These are phyloP conservation scores for Hydrochoerus hydrochaeris DNA, from an alignment of 2,113 vertebrate species.

Conservation along the genomic window DNA sequence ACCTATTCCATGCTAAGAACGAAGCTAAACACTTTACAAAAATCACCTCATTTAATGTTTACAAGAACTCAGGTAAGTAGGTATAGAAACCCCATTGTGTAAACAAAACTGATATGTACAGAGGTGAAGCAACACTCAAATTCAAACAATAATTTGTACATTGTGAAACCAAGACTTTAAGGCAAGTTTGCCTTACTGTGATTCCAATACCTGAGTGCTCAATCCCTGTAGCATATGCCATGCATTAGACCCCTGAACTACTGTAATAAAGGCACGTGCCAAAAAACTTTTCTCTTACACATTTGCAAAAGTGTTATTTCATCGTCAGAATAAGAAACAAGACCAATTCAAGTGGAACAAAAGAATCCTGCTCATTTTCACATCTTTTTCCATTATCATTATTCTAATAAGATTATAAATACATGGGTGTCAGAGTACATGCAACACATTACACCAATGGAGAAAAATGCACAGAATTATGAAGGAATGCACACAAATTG, in stretches of 20 bases:
- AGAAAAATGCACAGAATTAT: slow-evolving; percentile 77
- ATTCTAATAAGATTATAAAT: slow-evolving; percentile 69
- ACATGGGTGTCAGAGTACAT: slow-evolving; percentile 73
- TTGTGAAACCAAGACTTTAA: background rate
- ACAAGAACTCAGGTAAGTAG: background rate
- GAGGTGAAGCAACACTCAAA: background rate
- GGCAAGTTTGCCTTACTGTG: background rate
- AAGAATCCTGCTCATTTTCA: slow-evolving; percentile 75
- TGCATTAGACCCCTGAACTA: background rate
- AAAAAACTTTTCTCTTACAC: slow-evolving; percentile 60
- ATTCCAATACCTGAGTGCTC: background rate
- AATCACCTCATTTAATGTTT: background rate
- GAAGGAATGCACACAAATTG: slow-evolving; percentile 75
- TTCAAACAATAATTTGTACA: background rate
- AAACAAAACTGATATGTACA: background rate
- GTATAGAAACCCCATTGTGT: background rate
- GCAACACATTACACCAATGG: slow-evolving; percentile 75
- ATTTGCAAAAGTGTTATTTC: slow-evolving; percentile 70
- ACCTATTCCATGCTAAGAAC: background rate
- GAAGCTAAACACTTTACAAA: background rate
- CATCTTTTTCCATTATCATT: slow-evolving; percentile 72
- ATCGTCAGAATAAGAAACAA: slow-evolving; percentile 72
- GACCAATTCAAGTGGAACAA: slow-evolving; percentile 64
- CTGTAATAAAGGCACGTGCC: background rate
- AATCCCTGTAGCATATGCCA: background rate